These are phyloP conservation scores for Gasterosteus nipponicus DNA, from an alignment of 2,113 vertebrate genomes.

Conservation along the genomic window DNA sequence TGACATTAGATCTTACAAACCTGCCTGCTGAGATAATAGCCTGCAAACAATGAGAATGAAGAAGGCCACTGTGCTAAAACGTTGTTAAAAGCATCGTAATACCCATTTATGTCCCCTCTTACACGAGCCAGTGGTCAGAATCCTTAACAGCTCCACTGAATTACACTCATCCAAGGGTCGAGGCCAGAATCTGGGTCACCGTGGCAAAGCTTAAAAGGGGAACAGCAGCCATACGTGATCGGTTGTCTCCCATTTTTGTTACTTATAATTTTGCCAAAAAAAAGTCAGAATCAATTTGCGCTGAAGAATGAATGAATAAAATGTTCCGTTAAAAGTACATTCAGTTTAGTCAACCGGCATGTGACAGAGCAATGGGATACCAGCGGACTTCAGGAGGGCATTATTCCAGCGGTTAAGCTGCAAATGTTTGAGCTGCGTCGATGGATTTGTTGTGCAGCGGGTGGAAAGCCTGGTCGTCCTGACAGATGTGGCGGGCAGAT, in stretches of 20 bases:
- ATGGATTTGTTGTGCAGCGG: constrained; percentile 66
- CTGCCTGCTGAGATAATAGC: constrained; percentile 27
- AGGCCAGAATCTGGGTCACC: constrained; percentile 78
- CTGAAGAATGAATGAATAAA: background rate
- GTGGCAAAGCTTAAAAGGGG: constrained; percentile 70
- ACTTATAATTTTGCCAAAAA: constrained; percentile 5
- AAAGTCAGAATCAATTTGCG: background rate
- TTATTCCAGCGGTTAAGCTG: constrained; percentile 76
- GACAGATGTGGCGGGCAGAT: constrained; percentile 80
- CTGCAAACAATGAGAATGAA: constrained; percentile 26
- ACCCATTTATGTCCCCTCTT: constrained; percentile 62
- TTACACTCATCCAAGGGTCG: constrained; percentile 70
- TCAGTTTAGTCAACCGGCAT: constrained; percentile 12
- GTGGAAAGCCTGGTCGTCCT: constrained; percentile 61
- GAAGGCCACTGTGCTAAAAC: constrained; percentile 29
- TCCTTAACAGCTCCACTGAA: constrained; percentile 71
- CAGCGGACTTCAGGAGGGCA: constrained; percentile 53
- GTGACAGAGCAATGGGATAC: constrained; percentile 26
- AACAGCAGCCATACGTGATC: constrained; percentile 50
- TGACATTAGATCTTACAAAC: constrained; percentile 14
- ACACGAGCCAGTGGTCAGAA: constrained; percentile 75
- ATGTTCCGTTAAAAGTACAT: constrained; percentile 9
- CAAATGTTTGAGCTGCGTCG: constrained; percentile 69
- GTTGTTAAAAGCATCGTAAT: constrained; percentile 68
- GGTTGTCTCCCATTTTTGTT: constrained; percentile 26